phyloP scores from a whole-genome alignment of 2,113 vertebrate genomes.

The Gadus chalcogrammus region DNA sequence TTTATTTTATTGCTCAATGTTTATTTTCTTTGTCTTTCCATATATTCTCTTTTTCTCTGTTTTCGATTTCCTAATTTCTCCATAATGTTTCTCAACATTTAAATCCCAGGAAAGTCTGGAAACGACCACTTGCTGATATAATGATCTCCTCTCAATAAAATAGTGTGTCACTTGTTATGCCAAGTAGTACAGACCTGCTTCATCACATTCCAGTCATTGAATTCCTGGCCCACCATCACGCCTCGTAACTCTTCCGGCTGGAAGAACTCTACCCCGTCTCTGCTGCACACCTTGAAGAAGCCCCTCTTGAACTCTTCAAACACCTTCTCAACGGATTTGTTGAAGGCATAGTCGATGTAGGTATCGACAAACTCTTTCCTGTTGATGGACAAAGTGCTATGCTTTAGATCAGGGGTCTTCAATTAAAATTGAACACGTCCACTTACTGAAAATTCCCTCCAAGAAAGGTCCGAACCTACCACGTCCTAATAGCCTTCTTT shows the following conservation, averaged over 20 bases:
- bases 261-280: slow-evolving; percentile 71
- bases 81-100: no score
- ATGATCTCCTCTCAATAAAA: not conserved
- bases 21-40: no score
- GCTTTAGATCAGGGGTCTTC: no score
- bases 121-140: not conserved
- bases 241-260: slow-evolving; percentile 77
- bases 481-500: no score
- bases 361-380: slow-evolving; percentile 75
- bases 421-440: no score
- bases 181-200: slow-evolving; percentile 66
- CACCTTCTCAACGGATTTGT: slow-evolving; percentile 70
- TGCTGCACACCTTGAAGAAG: slow-evolving; percentile 78
- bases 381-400: not conserved
- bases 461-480: no score
- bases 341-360: slow-evolving; percentile 75
- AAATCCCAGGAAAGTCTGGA: not conserved
- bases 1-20: no score
- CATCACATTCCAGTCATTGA: slow-evolving; percentile 78
- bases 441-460: no score
- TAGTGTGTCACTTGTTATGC: not conserved
- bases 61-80: no score
- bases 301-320: slow-evolving; percentile 79
- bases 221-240: slow-evolving; percentile 71
- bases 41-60: no score